Conservation (phyloP, 2,888 invertebrate species). For the Bruchidius siliquastri region DNA sequence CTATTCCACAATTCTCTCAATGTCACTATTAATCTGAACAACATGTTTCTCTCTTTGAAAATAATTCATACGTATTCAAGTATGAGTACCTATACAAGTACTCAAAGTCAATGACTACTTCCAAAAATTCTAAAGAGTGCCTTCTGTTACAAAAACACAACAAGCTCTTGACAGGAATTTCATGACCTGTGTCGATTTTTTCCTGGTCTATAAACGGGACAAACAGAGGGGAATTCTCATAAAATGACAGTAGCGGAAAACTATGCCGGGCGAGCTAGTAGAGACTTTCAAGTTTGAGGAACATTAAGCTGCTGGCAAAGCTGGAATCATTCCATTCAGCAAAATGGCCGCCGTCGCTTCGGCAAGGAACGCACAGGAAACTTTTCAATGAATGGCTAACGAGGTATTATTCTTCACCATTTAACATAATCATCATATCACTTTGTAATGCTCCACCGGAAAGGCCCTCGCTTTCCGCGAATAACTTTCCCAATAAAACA, state of each 20-base stretch:
- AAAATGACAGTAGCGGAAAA: not conserved
- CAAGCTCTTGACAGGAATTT: no score
- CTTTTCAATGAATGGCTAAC: slow-evolving; percentile 49
- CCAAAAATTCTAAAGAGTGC: no score
- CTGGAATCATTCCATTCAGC: slow-evolving; percentile 41
- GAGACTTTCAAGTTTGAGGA: not conserved
- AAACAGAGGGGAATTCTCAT: not conserved
- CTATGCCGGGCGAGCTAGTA: not conserved
- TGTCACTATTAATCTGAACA: no score
- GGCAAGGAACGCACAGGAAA: slow-evolving; percentile 26
- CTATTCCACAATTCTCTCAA: no score
- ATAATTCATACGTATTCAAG: no score
- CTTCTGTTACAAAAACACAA: no score
- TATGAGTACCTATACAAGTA: no score
- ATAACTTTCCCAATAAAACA: slow-evolving; percentile 22
- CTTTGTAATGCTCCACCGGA: slow-evolving; percentile 38
- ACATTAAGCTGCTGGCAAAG: slow-evolving; percentile 36
- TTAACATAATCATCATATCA: slow-evolving; percentile 49
- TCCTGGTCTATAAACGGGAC: not conserved
- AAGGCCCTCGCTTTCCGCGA: slow-evolving; percentile 26
- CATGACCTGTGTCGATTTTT: no score
- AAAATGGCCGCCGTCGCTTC: slow-evolving; percentile 33
- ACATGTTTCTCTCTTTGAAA: no score
- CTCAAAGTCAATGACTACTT: no score
- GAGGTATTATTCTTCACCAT: slow-evolving; percentile 49